Percentiles rank a stretch among this genome's conserved stretches.
Evolutionary conservation across 2,113 vertebrate species (phyloP).

Genomic region (Neoarius graeffei): DNA sequence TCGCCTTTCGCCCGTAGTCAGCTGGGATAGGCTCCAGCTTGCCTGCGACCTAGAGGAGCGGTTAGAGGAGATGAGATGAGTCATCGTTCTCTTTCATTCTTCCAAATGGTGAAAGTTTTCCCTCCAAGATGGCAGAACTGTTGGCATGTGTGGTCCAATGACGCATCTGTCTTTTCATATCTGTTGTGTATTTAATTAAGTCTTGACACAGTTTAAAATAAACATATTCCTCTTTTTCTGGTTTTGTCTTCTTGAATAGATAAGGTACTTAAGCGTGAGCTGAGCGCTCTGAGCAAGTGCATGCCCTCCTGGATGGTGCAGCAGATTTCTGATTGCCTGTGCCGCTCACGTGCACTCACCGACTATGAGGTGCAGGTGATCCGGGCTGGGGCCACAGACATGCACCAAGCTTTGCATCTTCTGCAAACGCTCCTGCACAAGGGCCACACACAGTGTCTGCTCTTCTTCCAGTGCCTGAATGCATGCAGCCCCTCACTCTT

Average conservation of each 20-base stretch:
- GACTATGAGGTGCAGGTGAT: slow-evolving; percentile 57
- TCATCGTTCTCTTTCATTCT: background rate
- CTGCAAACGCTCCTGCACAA: slow-evolving; percentile 58
- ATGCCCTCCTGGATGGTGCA: slow-evolving; percentile 51
- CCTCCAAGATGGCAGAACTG: background rate
- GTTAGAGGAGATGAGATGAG: background rate
- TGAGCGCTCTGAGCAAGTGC: slow-evolving; percentile 41
- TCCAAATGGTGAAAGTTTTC: background rate
- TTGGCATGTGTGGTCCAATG: background rate
- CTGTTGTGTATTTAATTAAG: background rate
- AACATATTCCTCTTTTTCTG: background rate
- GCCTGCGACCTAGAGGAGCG: no score
- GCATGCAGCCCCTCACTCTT: slow-evolving; percentile 39
- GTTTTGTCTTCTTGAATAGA: slow-evolving; percentile 30
- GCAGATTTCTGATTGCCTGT: slow-evolving; percentile 48
- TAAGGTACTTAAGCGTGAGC: slow-evolving; percentile 39
- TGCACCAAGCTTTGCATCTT: slow-evolving; percentile 52
- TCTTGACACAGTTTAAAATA: background rate
- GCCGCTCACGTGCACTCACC: slow-evolving; percentile 40
- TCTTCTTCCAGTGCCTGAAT: slow-evolving; percentile 62
- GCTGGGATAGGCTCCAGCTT: no score
- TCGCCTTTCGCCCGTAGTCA: no score
- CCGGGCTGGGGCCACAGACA: slow-evolving; percentile 32
- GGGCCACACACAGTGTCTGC: slow-evolving; percentile 52
- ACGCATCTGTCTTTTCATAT: background rate